Evolutionary conservation across 1,140 invertebrate genomes (phyloP).

Genomic region (Lasaia peninsularis): DNA sequence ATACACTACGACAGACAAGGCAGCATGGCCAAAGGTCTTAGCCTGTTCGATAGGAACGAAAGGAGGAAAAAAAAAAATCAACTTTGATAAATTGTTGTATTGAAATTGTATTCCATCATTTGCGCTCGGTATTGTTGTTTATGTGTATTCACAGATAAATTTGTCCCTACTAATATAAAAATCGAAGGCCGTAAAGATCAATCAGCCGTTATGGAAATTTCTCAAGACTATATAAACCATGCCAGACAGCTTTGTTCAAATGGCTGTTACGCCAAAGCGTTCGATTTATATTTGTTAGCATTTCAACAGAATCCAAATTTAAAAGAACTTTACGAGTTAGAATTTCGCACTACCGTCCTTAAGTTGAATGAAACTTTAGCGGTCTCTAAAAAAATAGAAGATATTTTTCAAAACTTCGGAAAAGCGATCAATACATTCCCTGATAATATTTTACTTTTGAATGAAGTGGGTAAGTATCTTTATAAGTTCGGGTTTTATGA

Average conservation of each 20-base stretch:
- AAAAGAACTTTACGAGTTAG: conserved; percentile 35
- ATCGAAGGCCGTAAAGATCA: not conserved
- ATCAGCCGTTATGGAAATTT: conserved; percentile 18
- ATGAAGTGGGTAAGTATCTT: conserved; percentile 58
- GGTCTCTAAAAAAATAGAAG: conserved; percentile 38
- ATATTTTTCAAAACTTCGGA: conserved; percentile 53
- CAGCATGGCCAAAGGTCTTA: too few species aligned
- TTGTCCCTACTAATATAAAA: too few species aligned
- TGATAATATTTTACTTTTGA: conserved; percentile 45
- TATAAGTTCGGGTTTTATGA: conserved; percentile 48
- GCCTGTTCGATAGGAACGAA: too few species aligned
- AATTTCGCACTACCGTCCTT: conserved; percentile 45
- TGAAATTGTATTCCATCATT: too few species aligned
- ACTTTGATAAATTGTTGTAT: too few species aligned
- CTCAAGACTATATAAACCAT: conserved; percentile 35
- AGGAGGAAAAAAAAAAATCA: too few species aligned
- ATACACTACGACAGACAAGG: too few species aligned
- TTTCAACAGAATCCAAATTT: conserved; percentile 46
- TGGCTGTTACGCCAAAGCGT: conserved; percentile 45
- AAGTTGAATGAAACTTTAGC: conserved; percentile 39
- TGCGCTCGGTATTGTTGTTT: too few species aligned
- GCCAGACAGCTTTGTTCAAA: conserved; percentile 37
- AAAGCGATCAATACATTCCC: conserved; percentile 51
- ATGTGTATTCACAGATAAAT: too few species aligned
- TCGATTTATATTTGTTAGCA: conserved; percentile 54